phyloP scores from a whole-genome alignment of 2,797 vertebrate genomes.

The Peromyscus melanophrys region DNA sequence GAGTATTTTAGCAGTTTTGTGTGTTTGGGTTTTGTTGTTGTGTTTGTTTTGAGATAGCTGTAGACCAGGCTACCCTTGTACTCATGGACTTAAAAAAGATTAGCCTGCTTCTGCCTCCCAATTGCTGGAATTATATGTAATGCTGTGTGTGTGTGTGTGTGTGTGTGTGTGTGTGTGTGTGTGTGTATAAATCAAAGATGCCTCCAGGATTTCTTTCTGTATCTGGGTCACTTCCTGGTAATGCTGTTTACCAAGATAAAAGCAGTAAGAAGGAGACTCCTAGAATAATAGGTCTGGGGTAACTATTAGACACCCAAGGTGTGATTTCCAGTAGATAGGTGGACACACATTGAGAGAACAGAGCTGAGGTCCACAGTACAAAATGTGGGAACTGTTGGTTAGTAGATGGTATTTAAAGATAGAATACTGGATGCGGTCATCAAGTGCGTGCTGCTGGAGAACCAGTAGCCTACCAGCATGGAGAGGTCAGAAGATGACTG shows the following conservation, averaged over 20 bases:
- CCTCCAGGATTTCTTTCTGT: conserved; percentile 17
- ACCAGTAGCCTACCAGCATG: not conserved
- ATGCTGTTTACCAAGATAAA: not conserved
- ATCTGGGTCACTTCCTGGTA: not conserved
- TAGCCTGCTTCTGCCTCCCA: not conserved
- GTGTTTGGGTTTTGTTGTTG: not conserved
- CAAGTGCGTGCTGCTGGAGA: not conserved
- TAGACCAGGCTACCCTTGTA: not conserved
- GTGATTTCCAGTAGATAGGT: not conserved
- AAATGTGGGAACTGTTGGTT: not conserved
- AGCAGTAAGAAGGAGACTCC: not conserved
- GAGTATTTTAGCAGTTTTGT: not conserved
- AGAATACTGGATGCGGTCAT: not conserved
- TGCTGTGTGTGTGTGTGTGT: not conserved
- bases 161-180: not conserved
- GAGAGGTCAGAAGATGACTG: not conserved
- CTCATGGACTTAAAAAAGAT: not conserved
- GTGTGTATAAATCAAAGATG: not conserved
- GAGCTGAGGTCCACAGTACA: not conserved
- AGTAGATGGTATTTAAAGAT: conserved; percentile 13
- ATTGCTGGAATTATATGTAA: not conserved
- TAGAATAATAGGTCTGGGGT: not conserved
- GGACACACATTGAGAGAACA: not conserved
- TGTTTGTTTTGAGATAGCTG: not conserved
- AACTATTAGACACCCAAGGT: not conserved